Evolutionary conservation across 2,888 invertebrate genomes (phyloP), one percentile per base, ranked within the genome.

Genomic region (Eumerus sabulonum): DNA sequence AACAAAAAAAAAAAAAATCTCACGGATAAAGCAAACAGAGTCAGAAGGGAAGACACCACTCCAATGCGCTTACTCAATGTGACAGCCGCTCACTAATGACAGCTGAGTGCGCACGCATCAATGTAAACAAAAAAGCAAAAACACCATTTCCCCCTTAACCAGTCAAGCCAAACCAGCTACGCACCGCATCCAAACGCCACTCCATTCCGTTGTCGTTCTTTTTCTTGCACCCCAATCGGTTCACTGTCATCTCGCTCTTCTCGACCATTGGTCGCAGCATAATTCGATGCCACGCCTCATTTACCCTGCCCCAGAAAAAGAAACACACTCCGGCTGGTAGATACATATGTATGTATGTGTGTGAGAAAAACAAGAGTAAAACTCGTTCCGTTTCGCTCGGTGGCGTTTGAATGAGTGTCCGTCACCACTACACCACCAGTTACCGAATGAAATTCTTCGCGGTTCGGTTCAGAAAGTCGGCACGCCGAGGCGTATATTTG

Each of bases 71-170:
- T 57, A 73, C 73, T 77, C 77, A 73, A 68, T 63, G 62, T 77
- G 73, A 77, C 77, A 73, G 77, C 67, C 67, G 73, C 73, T 88
- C 85, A 86, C 87, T 88, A 87, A 88, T 88, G 88, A 87, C 88
- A 87, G 86, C 87, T 87, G 86, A 86, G 84, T 86, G 86, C 84
- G 85, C 85, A 85, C 70, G 79, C 79, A 79, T 68, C 50, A 60
- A 70, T 50, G 36, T 16, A 42, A 53, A 63, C 62, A 73, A 64
- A 74, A 59, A 68, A 59, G 57, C 59, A 79, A 59, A 63, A 59
- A 63, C 67, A 73, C 40, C n/a, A n/a, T n/a, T n/a, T n/a, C n/a
- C n/a, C n/a, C n/a, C n/a, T 50, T 60, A 27, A 11, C 40, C 45
- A 67, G 19, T 56, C 72, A 57, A 45, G 36, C 35, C 51, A 1